phyloP scores from a whole-genome alignment of 1,140 invertebrate species.

The Cydia fagiglandana region DNA sequence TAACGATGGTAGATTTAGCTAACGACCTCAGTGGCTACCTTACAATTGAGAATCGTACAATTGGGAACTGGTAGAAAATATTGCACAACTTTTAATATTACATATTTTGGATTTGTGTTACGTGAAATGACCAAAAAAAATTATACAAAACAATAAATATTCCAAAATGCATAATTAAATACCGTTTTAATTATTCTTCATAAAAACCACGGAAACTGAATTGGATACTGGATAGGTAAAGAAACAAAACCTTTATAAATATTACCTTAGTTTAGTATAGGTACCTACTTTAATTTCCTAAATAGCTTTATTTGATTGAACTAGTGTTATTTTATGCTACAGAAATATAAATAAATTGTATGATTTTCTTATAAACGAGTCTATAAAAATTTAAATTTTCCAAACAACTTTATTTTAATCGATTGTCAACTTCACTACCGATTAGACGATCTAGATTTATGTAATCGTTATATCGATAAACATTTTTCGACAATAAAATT shows the following conservation, averaged over 20 bases:
- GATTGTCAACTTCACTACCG: constrained; percentile 14
- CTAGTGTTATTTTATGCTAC: neutral
- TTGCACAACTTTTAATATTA: too few relatives aligned
- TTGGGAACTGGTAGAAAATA: neutral
- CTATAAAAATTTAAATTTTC: neutral
- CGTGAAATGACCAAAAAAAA: too few relatives aligned
- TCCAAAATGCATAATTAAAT: too few relatives aligned
- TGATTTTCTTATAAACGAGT: neutral
- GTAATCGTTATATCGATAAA: constrained; percentile 23
- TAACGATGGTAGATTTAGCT: constrained; percentile 20
- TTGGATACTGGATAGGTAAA: too few relatives aligned
- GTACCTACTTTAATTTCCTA: too few relatives aligned
- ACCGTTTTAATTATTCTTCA: too few relatives aligned
- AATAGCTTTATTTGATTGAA: neutral
- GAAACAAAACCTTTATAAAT: too few relatives aligned
- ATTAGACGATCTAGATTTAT: constrained; percentile 24
- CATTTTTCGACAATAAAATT: constrained; percentile 51
- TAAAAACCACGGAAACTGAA: too few relatives aligned
- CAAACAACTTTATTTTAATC: neutral
- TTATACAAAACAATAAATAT: too few relatives aligned
- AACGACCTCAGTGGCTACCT: neutral
- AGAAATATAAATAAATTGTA: neutral
- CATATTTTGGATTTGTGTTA: too few relatives aligned
- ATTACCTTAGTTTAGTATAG: too few relatives aligned
- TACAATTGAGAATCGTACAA: constrained; percentile 6